Conservation (phyloP, 2,888 invertebrate genomes). For the Pyrocoelia pectoralis region DNA sequence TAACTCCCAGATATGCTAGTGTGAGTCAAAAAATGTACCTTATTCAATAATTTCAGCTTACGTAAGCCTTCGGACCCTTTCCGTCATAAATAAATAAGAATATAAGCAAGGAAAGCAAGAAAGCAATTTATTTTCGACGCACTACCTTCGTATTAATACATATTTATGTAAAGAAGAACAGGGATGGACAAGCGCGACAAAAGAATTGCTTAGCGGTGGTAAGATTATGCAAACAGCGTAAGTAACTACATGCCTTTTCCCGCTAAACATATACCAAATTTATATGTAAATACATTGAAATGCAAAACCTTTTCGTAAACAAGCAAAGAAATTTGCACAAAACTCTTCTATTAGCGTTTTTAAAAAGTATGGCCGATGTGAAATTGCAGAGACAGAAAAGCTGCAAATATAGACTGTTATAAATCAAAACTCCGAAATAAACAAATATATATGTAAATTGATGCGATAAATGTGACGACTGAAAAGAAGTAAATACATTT, state of each 20-base stretch:
- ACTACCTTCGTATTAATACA: too few species aligned
- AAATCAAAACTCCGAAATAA: conserved; percentile 23
- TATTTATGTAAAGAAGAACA: too few species aligned
- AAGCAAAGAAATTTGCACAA: background rate
- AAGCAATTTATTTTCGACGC: too few species aligned
- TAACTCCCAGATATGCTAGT: too few species aligned
- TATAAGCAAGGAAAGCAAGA: too few species aligned
- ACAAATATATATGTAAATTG: conserved; percentile 33
- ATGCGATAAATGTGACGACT: conserved; percentile 26
- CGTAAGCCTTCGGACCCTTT: too few species aligned
- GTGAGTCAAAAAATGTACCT: too few species aligned
- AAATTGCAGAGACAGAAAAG: conserved; percentile 11
- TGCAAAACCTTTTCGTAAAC: background rate
- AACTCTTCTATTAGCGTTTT: conserved; percentile 2
- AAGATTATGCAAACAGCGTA: background rate
- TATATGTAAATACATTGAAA: background rate
- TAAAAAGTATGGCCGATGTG: conserved; percentile 17
- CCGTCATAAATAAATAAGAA: too few species aligned
- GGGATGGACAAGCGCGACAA: background rate
- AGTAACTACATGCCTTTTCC: background rate
- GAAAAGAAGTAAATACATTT: conserved; percentile 17
- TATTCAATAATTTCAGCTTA: too few species aligned
- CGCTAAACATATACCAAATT: background rate
- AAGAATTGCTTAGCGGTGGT: background rate
- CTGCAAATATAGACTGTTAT: conserved; percentile 14